phyloP scores from a whole-genome alignment of 2,113 vertebrate species.

The Lycaon pictus region DNA sequence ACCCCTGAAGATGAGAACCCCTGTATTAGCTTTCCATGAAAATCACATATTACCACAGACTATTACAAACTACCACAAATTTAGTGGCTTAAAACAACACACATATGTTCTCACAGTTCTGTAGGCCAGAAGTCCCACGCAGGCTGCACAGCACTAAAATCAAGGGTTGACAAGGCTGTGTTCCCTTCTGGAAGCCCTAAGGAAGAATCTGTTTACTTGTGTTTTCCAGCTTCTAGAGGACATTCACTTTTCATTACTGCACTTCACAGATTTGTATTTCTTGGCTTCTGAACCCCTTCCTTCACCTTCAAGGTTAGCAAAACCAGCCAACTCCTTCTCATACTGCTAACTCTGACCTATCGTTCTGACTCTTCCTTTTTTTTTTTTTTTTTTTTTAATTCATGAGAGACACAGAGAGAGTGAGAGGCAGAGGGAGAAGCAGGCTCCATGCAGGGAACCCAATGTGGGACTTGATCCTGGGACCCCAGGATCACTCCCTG shows the following conservation, averaged over 20 bases:
- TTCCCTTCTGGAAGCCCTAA: not conserved
- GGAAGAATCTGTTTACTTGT: not conserved
- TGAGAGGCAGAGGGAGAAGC: too few relatives aligned
- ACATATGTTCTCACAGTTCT: not conserved
- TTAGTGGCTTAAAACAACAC: not conserved
- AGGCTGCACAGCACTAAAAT: not conserved
- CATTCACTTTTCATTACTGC: not conserved
- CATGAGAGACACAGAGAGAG: too few relatives aligned
- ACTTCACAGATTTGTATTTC: not conserved
- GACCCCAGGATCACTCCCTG: too few relatives aligned
- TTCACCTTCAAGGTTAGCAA: not conserved
- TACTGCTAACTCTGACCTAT: not conserved
- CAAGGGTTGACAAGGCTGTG: fast-evolving
- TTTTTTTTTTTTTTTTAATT: too few relatives aligned
- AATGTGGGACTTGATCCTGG: too few relatives aligned
- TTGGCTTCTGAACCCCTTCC: not conserved
- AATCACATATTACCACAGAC: not conserved
- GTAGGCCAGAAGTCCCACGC: not conserved
- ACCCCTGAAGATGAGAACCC: not conserved
- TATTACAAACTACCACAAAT: not conserved
- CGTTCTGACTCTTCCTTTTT: not conserved
- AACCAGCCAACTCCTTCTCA: not conserved
- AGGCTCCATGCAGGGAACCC: too few relatives aligned
- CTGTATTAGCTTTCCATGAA: not conserved
- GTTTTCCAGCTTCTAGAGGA: not conserved